A percentile compares a stretch with the other conserved stretches of the same genome.
Conservation (phyloP, 1,140 invertebrate genomes). For the Drosophila chauvacae region DNA sequence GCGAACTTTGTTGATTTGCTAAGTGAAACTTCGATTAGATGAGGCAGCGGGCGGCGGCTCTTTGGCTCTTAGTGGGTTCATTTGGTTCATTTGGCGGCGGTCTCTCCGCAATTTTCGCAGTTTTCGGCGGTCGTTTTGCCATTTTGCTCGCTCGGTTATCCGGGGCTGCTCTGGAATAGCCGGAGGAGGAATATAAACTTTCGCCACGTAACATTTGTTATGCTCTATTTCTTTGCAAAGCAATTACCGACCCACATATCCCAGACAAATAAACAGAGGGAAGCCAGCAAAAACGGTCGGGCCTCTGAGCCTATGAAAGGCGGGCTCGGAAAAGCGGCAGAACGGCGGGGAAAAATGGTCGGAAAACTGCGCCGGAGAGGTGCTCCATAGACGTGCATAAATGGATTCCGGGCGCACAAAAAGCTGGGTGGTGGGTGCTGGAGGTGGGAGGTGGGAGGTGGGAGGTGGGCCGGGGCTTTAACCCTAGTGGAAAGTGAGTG, state of each 20-base stretch:
- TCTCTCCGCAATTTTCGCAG: conserved; percentile 49
- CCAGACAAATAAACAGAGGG: conserved; percentile 58
- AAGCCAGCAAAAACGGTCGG: conserved; percentile 43
- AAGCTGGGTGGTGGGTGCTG: conserved; percentile 4
- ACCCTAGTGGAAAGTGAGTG: conserved; percentile 51
- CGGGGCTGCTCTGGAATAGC: conserved; percentile 30
- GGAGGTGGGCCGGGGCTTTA: conserved; percentile 8
- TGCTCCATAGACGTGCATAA: conserved; percentile 51
- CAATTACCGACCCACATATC: conserved; percentile 79
- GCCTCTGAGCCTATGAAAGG: conserved; percentile 36
- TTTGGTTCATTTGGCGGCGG: conserved; percentile 44
- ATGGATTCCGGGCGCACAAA: conserved; percentile 49
- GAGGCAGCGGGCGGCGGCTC: conserved; percentile 21
- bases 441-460: not conserved
- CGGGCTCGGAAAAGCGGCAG: not conserved
- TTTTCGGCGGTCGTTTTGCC: conserved; percentile 50
- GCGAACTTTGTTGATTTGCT: conserved; percentile 78
- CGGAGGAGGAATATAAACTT: conserved; percentile 62
- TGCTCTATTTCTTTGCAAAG: conserved; percentile 82
- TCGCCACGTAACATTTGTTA: conserved; percentile 79
- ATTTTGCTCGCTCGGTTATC: conserved; percentile 15
- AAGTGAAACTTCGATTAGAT: conserved; percentile 79
- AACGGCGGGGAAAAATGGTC: not conserved
- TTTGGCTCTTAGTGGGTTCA: conserved; percentile 55
- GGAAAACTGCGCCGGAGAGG: conserved; percentile 19